Base-by-base conservation (phyloP, 2,888 invertebrate species). In the Trissolcus brochymenae region DNA sequence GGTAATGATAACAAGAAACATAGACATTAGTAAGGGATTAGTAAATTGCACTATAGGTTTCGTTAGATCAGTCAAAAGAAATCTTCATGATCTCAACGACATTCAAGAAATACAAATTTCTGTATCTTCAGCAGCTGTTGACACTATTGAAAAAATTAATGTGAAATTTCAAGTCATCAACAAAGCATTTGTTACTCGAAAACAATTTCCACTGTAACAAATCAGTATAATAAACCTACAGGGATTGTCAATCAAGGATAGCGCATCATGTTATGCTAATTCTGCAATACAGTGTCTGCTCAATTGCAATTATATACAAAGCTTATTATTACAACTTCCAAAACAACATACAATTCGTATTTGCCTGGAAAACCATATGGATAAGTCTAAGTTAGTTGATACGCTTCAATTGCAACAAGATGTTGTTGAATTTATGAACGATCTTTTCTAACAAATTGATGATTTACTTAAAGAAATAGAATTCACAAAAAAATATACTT, bases 111-210 rank as follows among this genome's bases (percentile, higher is more conserved):
- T 41, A 2, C 41, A 41, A 41, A 13, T 41, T 41, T 40, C 40
- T 40, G 9, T 41, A 41, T 13, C 9, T 41, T 19, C 19, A 1
- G 41, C 1, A 2, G 1, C 9, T 41, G 41, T 41, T 41, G 2
- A 41, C 3, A 41, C 3, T 41, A 41, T 41, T 41, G 41, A 9
- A 13, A 41, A 41, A 41, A 2, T 41, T 4, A 41, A 13, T 41
- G 13, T 9, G 1, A 41, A 41, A 3, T 41, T 41, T 13, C 41
- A 13, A 3, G 13, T 13, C 1, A 2, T 41, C 13, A 13, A 41
- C 3, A 41, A 41, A 41, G 41, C 41, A 41, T 41, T 41, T 41
- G 41, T 62, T 1, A 57, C 1, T 50, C 61, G 14, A 61, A 77
- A 53, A 11, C 41, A 41, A 3, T 41, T 41, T 13, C 41, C 41